Evolutionary conservation across 1,140 invertebrate genomes (phyloP), one percentile per base, ranked within the genome.

Genomic region (Ceratitis capitata): DNA sequence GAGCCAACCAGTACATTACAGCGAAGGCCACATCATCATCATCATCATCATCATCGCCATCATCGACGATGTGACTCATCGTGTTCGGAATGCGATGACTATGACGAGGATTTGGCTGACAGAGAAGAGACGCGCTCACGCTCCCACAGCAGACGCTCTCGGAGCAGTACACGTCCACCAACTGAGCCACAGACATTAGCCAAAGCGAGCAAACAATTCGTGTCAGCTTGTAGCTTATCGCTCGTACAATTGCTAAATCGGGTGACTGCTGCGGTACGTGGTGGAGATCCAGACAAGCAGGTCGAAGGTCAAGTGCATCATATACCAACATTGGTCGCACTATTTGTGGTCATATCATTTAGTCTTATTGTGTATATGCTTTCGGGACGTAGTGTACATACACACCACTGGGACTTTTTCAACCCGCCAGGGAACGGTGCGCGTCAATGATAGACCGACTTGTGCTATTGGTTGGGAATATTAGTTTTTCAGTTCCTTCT

Each of bases 361-460:
- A 95, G 94, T 1, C 90, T 97, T 23, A 83, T 92, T 14, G 84
- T 92, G 61, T 90, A 89, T 85, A 78, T 91, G 85, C 93, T 97
- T 42, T 89, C 90, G 19, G 94, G 94, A 58, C 94, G 95, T 45
- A 94, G 94, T 86, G 95, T 95, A 26, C 93, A 96, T 53, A 95
- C 95, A 85, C 95, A 97, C 90, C 95, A 96, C 89, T 97, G 96
- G 96, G 96, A 97, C 90, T 97, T 95, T 89, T 96, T 96, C 87
- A 96, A 96, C 93, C 96, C 96, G 29, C 96, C 95, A 85, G 93
- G 88, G 86, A 93, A 92, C 87, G 89, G 91, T 42, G 89, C 90
- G 39, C 86, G 90, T 82, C 89, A 89, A 16, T 35, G 39, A 10
- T 78, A 78, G 69, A 39, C 42, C 3, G 42, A 26, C 2, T 14